Base-by-base conservation (phyloP, 2,113 vertebrate genomes). In the Hydropotes inermis region DNA sequence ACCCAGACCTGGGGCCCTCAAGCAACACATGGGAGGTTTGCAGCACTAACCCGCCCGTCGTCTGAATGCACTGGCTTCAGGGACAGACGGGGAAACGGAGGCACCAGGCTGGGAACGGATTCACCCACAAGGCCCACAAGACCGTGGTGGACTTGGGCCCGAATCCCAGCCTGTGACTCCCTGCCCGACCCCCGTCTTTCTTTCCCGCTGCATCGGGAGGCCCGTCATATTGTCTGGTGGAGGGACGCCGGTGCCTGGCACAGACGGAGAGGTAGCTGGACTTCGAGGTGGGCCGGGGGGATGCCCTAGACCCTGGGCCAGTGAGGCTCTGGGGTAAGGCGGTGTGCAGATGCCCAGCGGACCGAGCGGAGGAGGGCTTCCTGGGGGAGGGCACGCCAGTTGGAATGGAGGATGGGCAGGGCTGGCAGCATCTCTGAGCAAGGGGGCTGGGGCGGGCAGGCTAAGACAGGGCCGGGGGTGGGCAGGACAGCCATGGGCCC, bases 281-380 rank as follows among this genome's bases (percentile, higher is more conserved):
- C 45, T 23, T 12, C 88, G 2, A 1, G 10, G 3, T 33, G 12
- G 5, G 0, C 10, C 1, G 1, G 82, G 27, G 27, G 28, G 16
- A 23, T 6, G 1, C 36, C 30, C 30, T 1, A 0, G 87, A 7
- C 33, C 16, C 3, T 1, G 7, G 25, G 45, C n/a, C 27, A 30
- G 54, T 0, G 6, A 61, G 94, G 27, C n/a, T n/a, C 55, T 16
- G 86, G 47, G 61, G 57, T 61, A 25, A 21, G 21, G 47, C 25
- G 2, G 17, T 0, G 0, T 12, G 1, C 25, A 9, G 13, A 25
- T 0, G 14, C n/a, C 43, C 6, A 1, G 28, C 0, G 11, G 45
- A 8, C 0, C 1, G 64, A 50, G 30, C 1, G 0, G 2, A 23
- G 84, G 47, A n/a, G 6, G 25, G 10, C 57, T 81, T 79, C 45